Conservation (phyloP, 2,888 invertebrate genomes). For the Lasioglossum calceatum region DNA sequence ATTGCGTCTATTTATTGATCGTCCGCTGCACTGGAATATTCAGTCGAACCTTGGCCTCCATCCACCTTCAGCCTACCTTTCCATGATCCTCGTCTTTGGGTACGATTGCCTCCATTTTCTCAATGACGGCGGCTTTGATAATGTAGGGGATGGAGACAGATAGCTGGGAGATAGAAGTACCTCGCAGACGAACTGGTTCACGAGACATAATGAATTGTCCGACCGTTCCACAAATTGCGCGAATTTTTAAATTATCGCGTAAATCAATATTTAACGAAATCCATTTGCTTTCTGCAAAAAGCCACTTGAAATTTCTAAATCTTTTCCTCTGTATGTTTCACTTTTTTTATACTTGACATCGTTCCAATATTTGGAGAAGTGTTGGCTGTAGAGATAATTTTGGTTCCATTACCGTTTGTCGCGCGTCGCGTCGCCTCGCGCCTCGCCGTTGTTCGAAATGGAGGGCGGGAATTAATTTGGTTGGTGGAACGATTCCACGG, state of each 20-base stretch:
- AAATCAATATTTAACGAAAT: not conserved
- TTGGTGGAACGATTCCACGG: slow-evolving; percentile 41
- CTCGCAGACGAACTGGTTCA: not conserved
- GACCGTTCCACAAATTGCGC: not conserved
- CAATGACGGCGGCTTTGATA: slow-evolving; percentile 12
- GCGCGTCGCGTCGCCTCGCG: not conserved
- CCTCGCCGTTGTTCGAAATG: slow-evolving; percentile 17
- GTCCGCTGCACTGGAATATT: slow-evolving; percentile 74
- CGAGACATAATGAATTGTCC: not conserved
- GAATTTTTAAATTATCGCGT: not conserved
- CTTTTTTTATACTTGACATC: not conserved
- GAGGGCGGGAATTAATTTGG: slow-evolving; percentile 49
- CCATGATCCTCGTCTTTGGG: slow-evolving; percentile 12
- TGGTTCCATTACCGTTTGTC: not conserved
- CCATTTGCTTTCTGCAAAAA: not conserved
- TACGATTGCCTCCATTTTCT: slow-evolving; percentile 18
- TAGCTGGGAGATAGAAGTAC: not conserved
- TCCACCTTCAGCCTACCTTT: slow-evolving; percentile 28
- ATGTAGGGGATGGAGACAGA: slow-evolving; percentile 1
- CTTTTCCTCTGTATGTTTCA: not conserved
- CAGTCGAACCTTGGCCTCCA: slow-evolving; percentile 50
- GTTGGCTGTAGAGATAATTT: not conserved
- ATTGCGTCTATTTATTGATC: slow-evolving; percentile 79
- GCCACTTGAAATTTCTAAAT: not conserved
- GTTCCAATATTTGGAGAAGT: not conserved